Conservation (phyloP, 2,797 vertebrate species). For the Podarcis lilfordi region DNA sequence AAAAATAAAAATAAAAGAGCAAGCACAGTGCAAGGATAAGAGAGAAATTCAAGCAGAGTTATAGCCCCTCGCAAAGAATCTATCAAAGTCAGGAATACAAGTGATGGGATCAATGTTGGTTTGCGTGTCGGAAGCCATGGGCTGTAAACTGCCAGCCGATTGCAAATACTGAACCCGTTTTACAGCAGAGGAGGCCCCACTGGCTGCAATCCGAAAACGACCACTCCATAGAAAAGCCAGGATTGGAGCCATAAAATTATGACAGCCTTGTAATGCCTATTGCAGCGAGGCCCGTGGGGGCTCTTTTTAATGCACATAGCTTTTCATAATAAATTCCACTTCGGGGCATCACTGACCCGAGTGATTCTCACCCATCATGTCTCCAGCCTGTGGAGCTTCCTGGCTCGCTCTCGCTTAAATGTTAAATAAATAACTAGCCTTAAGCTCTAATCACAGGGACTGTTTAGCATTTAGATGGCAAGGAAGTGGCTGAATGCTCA, state of each 20-base stretch:
- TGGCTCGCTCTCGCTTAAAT: constrained; percentile 23
- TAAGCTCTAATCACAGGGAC: constrained; percentile 16
- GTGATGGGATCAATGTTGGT: not conserved
- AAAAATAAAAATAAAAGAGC: no score
- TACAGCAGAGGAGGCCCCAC: not conserved
- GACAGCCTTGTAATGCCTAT: constrained; percentile 3
- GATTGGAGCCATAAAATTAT: constrained; percentile 3
- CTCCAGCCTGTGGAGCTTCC: constrained; percentile 13
- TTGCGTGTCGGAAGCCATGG: not conserved
- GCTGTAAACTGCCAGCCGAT: not conserved
- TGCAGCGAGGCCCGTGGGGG: not conserved
- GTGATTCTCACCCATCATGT: constrained; percentile 17
- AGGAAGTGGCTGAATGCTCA: constrained; percentile 7
- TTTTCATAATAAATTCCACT: constrained; percentile 41
- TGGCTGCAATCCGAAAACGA: constrained; percentile 16
- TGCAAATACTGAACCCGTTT: not conserved
- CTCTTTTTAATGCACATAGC: constrained; percentile 15
- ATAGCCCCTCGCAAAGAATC: not conserved
- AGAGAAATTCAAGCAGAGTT: not conserved
- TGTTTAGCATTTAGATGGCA: constrained; percentile 40
- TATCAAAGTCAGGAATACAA: not conserved
- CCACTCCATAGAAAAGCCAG: not conserved
- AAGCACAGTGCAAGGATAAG: not conserved
- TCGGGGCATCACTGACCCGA: constrained; percentile 14
- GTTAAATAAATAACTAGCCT: constrained; percentile 39